Conservation (phyloP, 2,797 vertebrate species). For the Pantherophis alleghaniensis region DNA sequence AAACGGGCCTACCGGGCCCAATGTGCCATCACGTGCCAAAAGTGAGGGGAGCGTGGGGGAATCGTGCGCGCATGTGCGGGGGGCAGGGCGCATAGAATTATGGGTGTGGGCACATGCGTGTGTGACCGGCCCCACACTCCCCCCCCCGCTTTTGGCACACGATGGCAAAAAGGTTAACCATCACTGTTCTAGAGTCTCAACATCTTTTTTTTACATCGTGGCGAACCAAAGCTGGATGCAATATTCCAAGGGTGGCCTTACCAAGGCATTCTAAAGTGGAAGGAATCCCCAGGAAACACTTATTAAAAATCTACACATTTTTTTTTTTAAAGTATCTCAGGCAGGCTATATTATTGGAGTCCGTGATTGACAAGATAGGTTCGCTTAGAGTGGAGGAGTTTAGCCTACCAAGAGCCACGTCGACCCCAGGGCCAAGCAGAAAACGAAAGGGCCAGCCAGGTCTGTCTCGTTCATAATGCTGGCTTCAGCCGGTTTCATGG, state of each 20-base stretch:
- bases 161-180: no score
- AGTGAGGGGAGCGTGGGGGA: no score
- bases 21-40: no score
- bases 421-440: conserved; percentile 75
- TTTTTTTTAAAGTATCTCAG: not conserved
- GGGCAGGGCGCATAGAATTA: no score
- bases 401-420: conserved; percentile 73
- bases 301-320: not conserved
- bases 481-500: conserved; percentile 80
- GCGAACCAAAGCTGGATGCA: not conserved
- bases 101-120: no score
- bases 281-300: not conserved
- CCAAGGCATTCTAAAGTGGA: not conserved
- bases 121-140: no score
- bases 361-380: not conserved
- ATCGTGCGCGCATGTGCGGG: no score
- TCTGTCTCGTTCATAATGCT: conserved; percentile 82
- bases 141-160: no score
- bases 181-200: no score
- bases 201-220: no score
- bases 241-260: not conserved
- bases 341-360: not conserved
- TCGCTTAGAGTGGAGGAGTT: not conserved
- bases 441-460: conserved; percentile 74
- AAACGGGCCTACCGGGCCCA: no score